Evolutionary conservation across 2,888 invertebrate genomes (phyloP).

Genomic region (Metellina segmentata): DNA sequence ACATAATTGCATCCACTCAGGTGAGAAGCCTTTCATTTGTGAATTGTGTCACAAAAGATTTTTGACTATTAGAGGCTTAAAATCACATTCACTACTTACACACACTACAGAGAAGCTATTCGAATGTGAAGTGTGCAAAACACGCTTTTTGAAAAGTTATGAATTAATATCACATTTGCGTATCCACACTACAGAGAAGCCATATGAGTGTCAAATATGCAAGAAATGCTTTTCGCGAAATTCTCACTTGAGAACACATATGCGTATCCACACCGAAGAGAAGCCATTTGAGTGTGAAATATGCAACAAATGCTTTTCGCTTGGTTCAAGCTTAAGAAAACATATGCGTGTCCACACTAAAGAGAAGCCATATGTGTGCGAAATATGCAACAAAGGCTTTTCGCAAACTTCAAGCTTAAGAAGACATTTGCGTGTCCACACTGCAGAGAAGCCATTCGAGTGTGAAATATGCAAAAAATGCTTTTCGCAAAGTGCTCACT

Average conservation of each 20-base stretch:
- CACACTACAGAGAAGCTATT: too few relatives aligned
- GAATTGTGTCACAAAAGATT: slow-evolving; percentile 99
- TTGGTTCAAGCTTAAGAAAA: background rate
- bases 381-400: slow-evolving; percentile 79
- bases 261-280: too few relatives aligned
- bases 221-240: slow-evolving; percentile 81
- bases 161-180: background rate
- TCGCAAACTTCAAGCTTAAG: too few relatives aligned
- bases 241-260: too few relatives aligned
- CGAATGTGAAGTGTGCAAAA: too few relatives aligned
- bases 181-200: slow-evolving; percentile 1
- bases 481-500: slow-evolving; percentile 98
- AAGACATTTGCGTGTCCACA: too few relatives aligned
- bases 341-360: slow-evolving; percentile 99
- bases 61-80: background rate
- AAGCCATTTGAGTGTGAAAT: background rate
- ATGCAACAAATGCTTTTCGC: background rate
- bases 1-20: too few relatives aligned
- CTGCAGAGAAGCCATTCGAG: too few relatives aligned
- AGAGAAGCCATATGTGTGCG: slow-evolving; percentile 97
- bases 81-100: background rate
- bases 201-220: background rate
- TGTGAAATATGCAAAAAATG: slow-evolving; percentile 86
- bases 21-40: too few relatives aligned
- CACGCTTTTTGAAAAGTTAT: background rate